Percentiles rank a stretch among this genome's conserved stretches.
Evolutionary conservation across 2,888 invertebrate species (phyloP).

Genomic region (Dasysyrphus albostriatus): DNA sequence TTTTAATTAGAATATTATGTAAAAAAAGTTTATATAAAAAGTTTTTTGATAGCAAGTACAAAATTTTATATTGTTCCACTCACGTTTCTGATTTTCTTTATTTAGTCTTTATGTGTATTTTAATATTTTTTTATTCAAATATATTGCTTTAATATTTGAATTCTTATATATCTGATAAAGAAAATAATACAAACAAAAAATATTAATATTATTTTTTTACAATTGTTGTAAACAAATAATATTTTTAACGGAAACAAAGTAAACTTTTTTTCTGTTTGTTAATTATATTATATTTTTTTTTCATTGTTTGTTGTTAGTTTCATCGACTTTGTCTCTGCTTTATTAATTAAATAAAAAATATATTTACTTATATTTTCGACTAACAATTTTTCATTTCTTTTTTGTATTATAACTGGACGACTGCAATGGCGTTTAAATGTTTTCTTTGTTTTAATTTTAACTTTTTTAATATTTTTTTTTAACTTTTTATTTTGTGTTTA

Average conservation of each 20-base stretch:
- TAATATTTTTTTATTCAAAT: slow-evolving; percentile 24
- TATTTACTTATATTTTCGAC: slow-evolving; percentile 68
- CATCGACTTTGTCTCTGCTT: slow-evolving; percentile 65
- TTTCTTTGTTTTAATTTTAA: slow-evolving; percentile 85
- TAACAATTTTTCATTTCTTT: slow-evolving; percentile 52
- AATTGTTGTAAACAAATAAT: slow-evolving; percentile 46
- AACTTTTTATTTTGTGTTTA: slow-evolving; percentile 33
- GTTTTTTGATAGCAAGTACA: slow-evolving; percentile 44
- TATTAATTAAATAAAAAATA: slow-evolving; percentile 69
- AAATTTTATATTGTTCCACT: slow-evolving; percentile 48
- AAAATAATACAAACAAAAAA: slow-evolving; percentile 49
- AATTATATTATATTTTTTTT: slow-evolving; percentile 46
- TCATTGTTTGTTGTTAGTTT: slow-evolving; percentile 61
- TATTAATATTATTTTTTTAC: slow-evolving; percentile 34
- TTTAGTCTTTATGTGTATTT: slow-evolving; percentile 55
- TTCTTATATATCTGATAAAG: slow-evolving; percentile 41
- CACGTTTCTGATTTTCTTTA: slow-evolving; percentile 26
- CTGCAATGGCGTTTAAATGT: slow-evolving; percentile 72
- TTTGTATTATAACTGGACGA: slow-evolving; percentile 65
- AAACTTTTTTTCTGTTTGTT: slow-evolving; percentile 27
- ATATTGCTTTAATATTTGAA: slow-evolving; percentile 38
- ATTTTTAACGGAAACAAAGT: slow-evolving; percentile 34
- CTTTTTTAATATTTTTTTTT: too few relatives aligned
- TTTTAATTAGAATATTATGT: slow-evolving; percentile 30
- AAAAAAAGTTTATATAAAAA: slow-evolving; percentile 52